Evolutionary conservation across 2,113 vertebrate genomes (phyloP).

Genomic region (Callopanchax toddi): DNA sequence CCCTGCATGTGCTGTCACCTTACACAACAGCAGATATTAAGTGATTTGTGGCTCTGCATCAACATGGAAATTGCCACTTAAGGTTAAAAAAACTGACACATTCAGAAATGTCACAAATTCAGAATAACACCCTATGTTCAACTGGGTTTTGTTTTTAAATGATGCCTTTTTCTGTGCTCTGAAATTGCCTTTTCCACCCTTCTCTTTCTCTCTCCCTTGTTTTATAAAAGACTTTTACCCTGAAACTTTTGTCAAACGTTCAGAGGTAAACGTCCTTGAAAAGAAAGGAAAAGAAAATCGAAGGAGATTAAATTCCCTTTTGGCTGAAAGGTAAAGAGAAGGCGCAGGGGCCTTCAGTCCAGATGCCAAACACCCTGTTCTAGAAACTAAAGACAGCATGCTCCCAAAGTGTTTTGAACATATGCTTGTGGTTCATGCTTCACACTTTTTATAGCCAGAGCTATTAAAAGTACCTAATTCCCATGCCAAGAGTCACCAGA

Average conservation of each 20-base stretch:
- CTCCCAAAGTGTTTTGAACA: conserved; percentile 60
- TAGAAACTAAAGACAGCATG: conserved; percentile 55
- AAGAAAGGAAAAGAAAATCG: conserved; percentile 18
- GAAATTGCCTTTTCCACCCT: conserved; percentile 24
- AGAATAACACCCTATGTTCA: background rate
- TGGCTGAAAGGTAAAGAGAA: conserved; percentile 50
- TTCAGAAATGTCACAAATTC: conserved; percentile 35
- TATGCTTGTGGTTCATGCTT: conserved; percentile 42
- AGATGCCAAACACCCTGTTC: conserved; percentile 59
- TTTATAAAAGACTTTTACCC: conserved; percentile 49
- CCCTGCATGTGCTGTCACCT: conserved; percentile 6
- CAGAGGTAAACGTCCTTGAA: conserved; percentile 74
- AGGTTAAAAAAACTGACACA: conserved; percentile 10
- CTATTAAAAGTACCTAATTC: conserved; percentile 71
- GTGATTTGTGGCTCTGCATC: conserved; percentile 15
- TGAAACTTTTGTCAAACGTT: conserved; percentile 50
- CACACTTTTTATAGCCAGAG: conserved; percentile 64
- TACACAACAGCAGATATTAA: conserved; percentile 19
- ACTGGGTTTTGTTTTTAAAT: background rate
- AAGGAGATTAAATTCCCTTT: conserved; percentile 64
- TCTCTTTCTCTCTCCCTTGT: conserved; percentile 31
- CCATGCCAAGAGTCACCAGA: conserved; percentile 67
- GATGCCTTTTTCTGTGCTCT: background rate
- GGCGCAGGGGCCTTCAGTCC: conserved; percentile 42
- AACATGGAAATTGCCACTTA: conserved; percentile 21